Base-by-base conservation (phyloP, 2,113 vertebrate species). In the Ophiodon elongatus region DNA sequence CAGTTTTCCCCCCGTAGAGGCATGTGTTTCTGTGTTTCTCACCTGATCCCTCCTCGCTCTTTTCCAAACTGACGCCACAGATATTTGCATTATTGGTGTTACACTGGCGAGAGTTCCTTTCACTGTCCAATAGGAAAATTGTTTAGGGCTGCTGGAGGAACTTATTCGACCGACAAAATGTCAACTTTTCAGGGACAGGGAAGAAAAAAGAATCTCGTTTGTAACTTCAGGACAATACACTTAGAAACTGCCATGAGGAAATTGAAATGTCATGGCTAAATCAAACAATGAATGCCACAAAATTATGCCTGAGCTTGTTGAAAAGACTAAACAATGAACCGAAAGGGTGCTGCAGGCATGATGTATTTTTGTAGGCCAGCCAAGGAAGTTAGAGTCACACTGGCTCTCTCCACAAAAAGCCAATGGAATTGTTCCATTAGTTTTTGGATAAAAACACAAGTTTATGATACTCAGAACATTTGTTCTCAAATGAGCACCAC, bases 11-110 rank as follows among this genome's bases (percentile, higher is more conserved):
- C 31, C 59, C 57, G 78, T 70, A 52, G 71, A 14, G 69, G 33
- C 80, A 73, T 84, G 72, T 86, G 80, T 87, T 85, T 82, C 79
- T 92, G n/a, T n/a, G n/a, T n/a, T n/a, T n/a, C n/a, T n/a, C 91
- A 91, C 89, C 86, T 92, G 86, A 90, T 90, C 75, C 80, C 83
- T 73, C 27, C 50, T 37, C 5, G 4, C 64, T 78, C 56, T 52
- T 50, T 39, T 78, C 71, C 52, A 82, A 76, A 67, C 47, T 59
- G 13, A 45, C 14, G 2, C 19, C 43, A 15, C 68, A 74, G 27
- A 64, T 35, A 45, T 77, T 73, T 83, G 4, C 17, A 72, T 66
- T 33, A 41, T 25, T 66, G 50, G 50, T 82, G 56, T 74, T 70
- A 68, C 60, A 64, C 1, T 29, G 8, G 78, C 70, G 80, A 79